Percentiles rank a stretch among this genome's conserved stretches.
phyloP scores from a whole-genome alignment of 1,140 invertebrate genomes.

The Aphaenogaster rudis region DNA sequence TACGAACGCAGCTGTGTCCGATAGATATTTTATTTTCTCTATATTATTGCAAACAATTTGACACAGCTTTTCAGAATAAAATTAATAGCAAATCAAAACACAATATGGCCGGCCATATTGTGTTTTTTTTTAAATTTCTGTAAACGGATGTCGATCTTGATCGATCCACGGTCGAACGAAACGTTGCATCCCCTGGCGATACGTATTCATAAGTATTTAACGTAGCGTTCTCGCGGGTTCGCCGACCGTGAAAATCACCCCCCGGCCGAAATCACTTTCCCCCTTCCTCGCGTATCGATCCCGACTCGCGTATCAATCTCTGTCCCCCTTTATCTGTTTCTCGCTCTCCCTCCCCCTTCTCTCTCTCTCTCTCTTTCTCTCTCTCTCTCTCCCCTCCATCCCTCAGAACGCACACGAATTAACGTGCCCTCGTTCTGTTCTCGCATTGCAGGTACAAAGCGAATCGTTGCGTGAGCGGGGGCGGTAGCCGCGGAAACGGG shows the following conservation, averaged over 20 bases:
- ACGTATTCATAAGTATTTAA: slow-evolving; percentile 11
- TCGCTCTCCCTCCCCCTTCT: neutral
- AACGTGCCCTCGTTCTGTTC: slow-evolving; percentile 64
- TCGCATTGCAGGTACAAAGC: slow-evolving; percentile 86
- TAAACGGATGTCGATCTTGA: neutral
- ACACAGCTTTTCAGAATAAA: neutral
- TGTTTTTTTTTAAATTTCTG: neutral
- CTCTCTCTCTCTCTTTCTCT: neutral
- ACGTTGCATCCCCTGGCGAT: neutral
- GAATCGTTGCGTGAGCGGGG: slow-evolving; percentile 86
- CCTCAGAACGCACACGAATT: slow-evolving; percentile 37
- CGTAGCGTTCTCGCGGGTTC: neutral
- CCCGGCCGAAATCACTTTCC: slow-evolving; percentile 46
- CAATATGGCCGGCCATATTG: neutral
- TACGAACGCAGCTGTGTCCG: neutral
- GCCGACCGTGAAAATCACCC: slow-evolving; percentile 46
- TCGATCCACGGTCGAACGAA: neutral
- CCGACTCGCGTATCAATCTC: slow-evolving; percentile 31
- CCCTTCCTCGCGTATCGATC: slow-evolving; percentile 33
- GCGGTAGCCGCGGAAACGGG: slow-evolving; percentile 83
- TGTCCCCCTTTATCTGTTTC: neutral
- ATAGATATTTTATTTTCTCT: neutral
- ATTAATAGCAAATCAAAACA: neutral
- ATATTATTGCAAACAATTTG: neutral
- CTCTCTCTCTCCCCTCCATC: neutral